phyloP scores from a whole-genome alignment of 2,113 vertebrate genomes.

The Lethenteron camtschaticum region DNA sequence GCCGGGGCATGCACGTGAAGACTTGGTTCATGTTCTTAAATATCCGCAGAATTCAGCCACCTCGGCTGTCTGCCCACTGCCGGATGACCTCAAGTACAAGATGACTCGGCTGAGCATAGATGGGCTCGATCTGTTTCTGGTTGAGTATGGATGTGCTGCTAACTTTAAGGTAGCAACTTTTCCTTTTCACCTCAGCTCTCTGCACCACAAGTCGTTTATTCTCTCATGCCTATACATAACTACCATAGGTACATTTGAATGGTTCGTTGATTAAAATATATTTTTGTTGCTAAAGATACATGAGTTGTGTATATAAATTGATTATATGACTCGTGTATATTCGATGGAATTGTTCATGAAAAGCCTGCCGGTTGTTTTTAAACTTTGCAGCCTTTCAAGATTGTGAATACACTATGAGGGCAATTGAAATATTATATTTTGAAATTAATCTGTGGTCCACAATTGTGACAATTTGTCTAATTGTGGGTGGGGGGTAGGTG shows the following conservation, averaged over 20 bases:
- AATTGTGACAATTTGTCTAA: slow-evolving; percentile 6
- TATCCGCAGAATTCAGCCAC: no score
- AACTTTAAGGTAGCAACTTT: slow-evolving; percentile 44
- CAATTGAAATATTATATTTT: background rate
- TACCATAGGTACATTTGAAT: background rate
- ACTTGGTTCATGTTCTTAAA: no score
- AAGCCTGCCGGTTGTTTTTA: no score
- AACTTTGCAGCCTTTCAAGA: no score
- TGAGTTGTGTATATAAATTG: background rate
- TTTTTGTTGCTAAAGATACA: background rate
- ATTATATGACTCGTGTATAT: background rate
- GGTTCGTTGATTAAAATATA: background rate
- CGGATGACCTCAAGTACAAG: slow-evolving; percentile 82
- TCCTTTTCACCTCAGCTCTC: background rate
- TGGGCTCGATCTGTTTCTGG: slow-evolving; percentile 65
- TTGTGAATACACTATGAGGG: no score
- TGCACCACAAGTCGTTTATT: background rate
- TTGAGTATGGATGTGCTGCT: slow-evolving; percentile 81
- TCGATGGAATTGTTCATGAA: no score
- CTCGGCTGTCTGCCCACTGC: slow-evolving; percentile 32
- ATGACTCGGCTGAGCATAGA: slow-evolving; percentile 83
- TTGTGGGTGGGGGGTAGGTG: background rate
- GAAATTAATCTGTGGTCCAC: background rate
- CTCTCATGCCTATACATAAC: background rate
- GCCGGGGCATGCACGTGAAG: no score